Evolutionary conservation across 1,140 invertebrate genomes (phyloP), one percentile per base, ranked within the genome.

Genomic region (Lepidotrigona ventralis): DNA sequence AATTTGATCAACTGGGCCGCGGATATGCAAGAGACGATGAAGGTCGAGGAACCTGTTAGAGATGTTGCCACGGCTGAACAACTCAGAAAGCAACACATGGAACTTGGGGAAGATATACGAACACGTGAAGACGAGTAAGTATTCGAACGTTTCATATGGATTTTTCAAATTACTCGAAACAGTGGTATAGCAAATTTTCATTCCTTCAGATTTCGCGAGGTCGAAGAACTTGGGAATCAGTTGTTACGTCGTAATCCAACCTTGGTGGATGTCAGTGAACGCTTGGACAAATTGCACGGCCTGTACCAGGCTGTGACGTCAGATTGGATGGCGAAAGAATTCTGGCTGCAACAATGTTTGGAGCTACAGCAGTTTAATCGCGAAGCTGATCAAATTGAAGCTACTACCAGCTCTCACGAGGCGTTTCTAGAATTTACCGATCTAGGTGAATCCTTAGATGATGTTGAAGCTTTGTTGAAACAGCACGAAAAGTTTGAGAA

Each of bases 341-440:
- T 96, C 73, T 97, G 97, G 95, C 94, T 99, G 54, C 95, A 97
- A 84, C 98, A 99, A 91, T 97, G 97, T 85, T 94, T 98, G 26
- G 97, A 99, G 89, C 94, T 99, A 73, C 97, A 98, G 94, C 95
- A 97, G 82, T 99, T 99, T 93, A 99, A 99, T 92, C 96, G 98
- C 76, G 99, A 99, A 94, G 99, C 98, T 0, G 98, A 99, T 93
- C 98, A 99, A 91, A 98, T 99, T 83, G 99, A 99, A 94, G 98
- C 98, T 1, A 97, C 98, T 9, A 99, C 98, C 60, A 98, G 98
- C 75, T 97, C 98, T 63, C 98, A 99, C 92, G 97, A 99, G 92
- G 97, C 98, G 0, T 99, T 98, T 94, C 94, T 99, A 19, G 98
- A 99, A 86, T 98, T 97, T 93, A 96, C 96, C 17, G 96, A 98